Base-by-base conservation (phyloP, 2,113 vertebrate species). In the Arvicanthis niloticus region DNA sequence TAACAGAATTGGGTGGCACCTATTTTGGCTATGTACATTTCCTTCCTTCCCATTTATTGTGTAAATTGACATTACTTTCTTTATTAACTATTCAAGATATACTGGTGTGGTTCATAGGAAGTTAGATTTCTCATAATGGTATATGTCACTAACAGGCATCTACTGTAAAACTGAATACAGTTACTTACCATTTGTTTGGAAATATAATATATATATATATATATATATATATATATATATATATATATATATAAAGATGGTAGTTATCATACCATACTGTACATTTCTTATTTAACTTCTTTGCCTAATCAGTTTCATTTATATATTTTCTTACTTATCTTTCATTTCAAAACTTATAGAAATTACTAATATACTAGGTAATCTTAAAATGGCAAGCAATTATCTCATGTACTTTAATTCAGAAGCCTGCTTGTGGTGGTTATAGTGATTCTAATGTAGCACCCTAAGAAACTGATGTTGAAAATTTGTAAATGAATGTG, bases 71-170 rank as follows among this genome's bases (percentile, higher is more conserved):
- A 80, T 58, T 81, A 48, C 67, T 40, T 81, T 81, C 11, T 75
- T 34, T 82, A 93, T 88, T 91, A 90, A 62, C 13, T 72, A 93
- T 80, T 87, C n/a, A 75, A 68, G 56, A 45, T 48, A 91, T 17
- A 75, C 29, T 48, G 15, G 10, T 72, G 19, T n/a, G 45, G 40
- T 3, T 89, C 22, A 48, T 75, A 31, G 22, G 81, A 81, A 58
- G 6, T 87, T 91, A 58, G n/a, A 72, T 91, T 91, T 84, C 67
- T 84, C 89, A 48, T 67, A 92, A 40, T 75, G 31, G n/a, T 58
- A 60, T 70, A 89, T 89, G 77, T 1, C 8, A 92, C 26, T 84
- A 75, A 40, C 67, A 73, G 45, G 16, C 7, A 58, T 90, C 42
- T 65, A 86, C 53, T 56, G 21, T 16, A 87, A 92, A 94, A 60